Evolutionary conservation across 2,113 vertebrate species (phyloP).

Genomic region (Equus quagga): DNA sequence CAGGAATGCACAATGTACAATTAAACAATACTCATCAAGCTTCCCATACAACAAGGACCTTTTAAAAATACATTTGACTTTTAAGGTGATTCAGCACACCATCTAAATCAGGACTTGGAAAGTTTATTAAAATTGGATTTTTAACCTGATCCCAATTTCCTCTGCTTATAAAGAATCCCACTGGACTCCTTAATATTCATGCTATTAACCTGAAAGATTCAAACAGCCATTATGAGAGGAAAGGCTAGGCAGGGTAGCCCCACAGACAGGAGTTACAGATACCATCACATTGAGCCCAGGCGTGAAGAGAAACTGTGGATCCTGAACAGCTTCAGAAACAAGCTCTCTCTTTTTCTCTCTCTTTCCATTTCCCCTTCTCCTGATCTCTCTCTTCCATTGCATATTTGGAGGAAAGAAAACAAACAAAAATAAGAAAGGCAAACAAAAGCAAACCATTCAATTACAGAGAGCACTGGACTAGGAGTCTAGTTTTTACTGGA

Average conservation of each 20-base stretch:
- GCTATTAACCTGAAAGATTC: slow-evolving; percentile 76
- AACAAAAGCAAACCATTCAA: not conserved
- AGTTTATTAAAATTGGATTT: slow-evolving; percentile 84
- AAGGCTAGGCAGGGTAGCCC: not conserved
- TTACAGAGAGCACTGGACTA: not conserved
- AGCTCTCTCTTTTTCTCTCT: not conserved
- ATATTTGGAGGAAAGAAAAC: not conserved
- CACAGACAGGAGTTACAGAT: not conserved
- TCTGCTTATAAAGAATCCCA: slow-evolving; percentile 78
- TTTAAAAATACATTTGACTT: slow-evolving; percentile 77
- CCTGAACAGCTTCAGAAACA: not conserved
- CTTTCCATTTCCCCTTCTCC: too few species aligned
- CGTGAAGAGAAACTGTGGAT: not conserved
- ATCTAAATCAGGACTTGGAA: slow-evolving; percentile 75
- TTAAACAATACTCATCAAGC: slow-evolving; percentile 46
- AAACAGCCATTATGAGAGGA: slow-evolving; percentile 44
- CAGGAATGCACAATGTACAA: slow-evolving; percentile 27
- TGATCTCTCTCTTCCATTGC: not conserved
- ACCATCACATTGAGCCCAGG: not conserved
- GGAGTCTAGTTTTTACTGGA: not conserved
- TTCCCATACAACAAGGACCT: slow-evolving; percentile 52
- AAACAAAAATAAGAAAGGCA: not conserved
- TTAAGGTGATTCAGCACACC: slow-evolving; percentile 70
- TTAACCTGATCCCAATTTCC: slow-evolving; percentile 80
- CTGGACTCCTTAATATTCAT: slow-evolving; percentile 74